Evolutionary conservation across 2,113 vertebrate species (phyloP).

Genomic region (Numida meleagris): DNA sequence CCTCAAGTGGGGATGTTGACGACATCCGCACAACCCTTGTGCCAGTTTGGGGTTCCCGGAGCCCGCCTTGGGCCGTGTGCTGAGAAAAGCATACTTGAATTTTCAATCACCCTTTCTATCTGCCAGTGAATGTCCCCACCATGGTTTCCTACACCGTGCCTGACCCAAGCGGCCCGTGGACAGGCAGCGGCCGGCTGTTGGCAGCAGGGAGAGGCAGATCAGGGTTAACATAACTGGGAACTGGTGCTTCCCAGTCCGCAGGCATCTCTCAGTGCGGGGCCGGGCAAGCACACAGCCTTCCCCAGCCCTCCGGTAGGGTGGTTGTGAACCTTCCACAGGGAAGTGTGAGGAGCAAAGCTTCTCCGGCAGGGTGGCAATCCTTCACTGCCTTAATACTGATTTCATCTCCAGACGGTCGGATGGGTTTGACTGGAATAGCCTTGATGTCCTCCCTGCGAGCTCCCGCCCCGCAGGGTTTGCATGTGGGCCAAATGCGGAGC

Average conservation of each 20-base stretch:
- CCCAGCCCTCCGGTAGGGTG: neutral
- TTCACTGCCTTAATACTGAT: conserved; percentile 69
- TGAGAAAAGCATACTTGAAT: conserved; percentile 81
- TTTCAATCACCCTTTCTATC: conserved; percentile 66
- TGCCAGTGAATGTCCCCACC: conserved; percentile 63
- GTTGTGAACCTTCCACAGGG: neutral
- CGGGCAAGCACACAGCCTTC: conserved; percentile 34
- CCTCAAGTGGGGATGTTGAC: conserved; percentile 6
- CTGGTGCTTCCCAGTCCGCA: neutral
- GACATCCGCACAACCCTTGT: conserved; percentile 10
- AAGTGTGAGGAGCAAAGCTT: conserved; percentile 24
- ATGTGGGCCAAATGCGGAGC: conserved; percentile 1
- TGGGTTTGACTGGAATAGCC: conserved; percentile 33
- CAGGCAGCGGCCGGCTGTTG: neutral
- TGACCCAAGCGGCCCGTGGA: conserved; percentile 20
- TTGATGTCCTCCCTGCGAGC: neutral
- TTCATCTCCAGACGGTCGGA: neutral
- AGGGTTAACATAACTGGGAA: neutral
- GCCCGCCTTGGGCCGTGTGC: conserved; percentile 6
- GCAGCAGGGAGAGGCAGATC: conserved; percentile 7
- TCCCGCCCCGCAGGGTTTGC: neutral
- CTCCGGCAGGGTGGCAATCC: neutral
- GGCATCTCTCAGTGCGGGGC: neutral
- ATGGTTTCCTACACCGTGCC: conserved; percentile 50
- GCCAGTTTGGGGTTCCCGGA: conserved; percentile 30